Base-by-base conservation (phyloP, 2,113 vertebrate genomes). In the Polypterus senegalus region DNA sequence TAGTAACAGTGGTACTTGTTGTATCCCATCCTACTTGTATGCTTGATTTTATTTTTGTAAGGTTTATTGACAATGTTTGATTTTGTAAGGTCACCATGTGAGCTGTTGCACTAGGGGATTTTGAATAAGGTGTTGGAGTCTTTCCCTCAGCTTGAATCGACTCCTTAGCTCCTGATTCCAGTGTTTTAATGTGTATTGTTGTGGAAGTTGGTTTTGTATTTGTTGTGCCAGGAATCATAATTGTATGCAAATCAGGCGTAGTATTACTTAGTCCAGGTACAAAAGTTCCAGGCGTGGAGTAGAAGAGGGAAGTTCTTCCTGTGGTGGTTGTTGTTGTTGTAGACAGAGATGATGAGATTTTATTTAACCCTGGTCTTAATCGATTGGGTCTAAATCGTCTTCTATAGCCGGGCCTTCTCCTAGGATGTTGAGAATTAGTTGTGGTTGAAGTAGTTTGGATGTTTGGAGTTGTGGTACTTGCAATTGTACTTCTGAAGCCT, bases 301-400 rank as follows among this genome's bases (percentile, higher is more conserved):
- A 27, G 27, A 27, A 27, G 27, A 27, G 27, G 27, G 27, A 27
- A 27, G 27, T 27, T 27, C 27, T 27, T 27, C 27, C 27, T 27
- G 46, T 46, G 44, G 5, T 0, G 3, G 0, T 66, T 54, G 67
- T 46, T 9, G 66, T 60, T 49, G 2, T 51, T 59, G 74, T 67
- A 5, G 54, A 45, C 43, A 47, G 7, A 45, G 66, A 53, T 63
- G 66, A 27, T 65, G 68, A 57, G 46, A 63, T 51, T 5, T 56
- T 72, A 61, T 74, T 83, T 59, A 66, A 69, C 68, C 70, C 77
- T 10, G 76, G 73, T 55, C 81, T 81, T 51, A 79, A 60, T 70
- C 82, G 83, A 67, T 88, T 85, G 46, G 80, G 83, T 7, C 79
- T 85, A 62, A 27, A 48, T 47, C 74, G 70, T 62, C 73, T 85